Percentiles rank a stretch among this genome's conserved stretches.
These are phyloP conservation scores for Neoniphon sammara DNA, from an alignment of 2,797 vertebrate genomes.

Conservation along the genomic window DNA sequence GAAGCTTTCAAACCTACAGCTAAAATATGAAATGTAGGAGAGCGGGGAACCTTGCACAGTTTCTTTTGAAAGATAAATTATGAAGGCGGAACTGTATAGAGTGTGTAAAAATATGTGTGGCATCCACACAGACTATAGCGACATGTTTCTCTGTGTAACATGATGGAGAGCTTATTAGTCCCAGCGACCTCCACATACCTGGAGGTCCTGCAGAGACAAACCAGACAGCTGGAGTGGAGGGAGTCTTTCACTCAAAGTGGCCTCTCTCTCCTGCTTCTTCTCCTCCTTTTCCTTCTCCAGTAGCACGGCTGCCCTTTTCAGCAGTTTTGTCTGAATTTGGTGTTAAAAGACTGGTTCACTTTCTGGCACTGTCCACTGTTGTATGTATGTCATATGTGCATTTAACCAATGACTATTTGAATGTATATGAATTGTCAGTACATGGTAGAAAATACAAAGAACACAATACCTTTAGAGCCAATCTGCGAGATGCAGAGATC, in stretches of 20 bases:
- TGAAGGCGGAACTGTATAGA: constrained; percentile 6
- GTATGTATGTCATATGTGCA: not conserved
- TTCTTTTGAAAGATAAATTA: not conserved
- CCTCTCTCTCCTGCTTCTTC: constrained; percentile 69
- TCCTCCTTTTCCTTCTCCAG: constrained; percentile 76
- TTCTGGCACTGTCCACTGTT: not conserved
- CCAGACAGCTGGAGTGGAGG: constrained; percentile 75
- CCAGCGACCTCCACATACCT: constrained; percentile 64
- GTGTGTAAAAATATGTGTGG: not conserved
- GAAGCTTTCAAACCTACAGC: not conserved
- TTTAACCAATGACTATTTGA: not conserved
- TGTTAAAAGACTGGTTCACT: not conserved
- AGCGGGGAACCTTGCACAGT: too few species aligned
- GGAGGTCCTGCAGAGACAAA: constrained; percentile 76
- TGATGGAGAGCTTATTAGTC: not conserved
- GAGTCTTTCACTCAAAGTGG: constrained; percentile 66
- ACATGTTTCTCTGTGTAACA: constrained; percentile 4
- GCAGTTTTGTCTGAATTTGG: constrained; percentile 75
- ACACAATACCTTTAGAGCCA: constrained; percentile 77
- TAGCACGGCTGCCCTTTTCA: constrained; percentile 75
- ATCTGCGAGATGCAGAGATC: constrained; percentile 78
- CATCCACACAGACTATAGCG: not conserved
- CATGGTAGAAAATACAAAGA: constrained; percentile 8
- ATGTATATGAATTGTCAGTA: not conserved
- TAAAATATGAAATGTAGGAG: too few species aligned